Evolutionary conservation across 2,888 invertebrate species (phyloP).

Genomic region (Teleiodes luculella): DNA sequence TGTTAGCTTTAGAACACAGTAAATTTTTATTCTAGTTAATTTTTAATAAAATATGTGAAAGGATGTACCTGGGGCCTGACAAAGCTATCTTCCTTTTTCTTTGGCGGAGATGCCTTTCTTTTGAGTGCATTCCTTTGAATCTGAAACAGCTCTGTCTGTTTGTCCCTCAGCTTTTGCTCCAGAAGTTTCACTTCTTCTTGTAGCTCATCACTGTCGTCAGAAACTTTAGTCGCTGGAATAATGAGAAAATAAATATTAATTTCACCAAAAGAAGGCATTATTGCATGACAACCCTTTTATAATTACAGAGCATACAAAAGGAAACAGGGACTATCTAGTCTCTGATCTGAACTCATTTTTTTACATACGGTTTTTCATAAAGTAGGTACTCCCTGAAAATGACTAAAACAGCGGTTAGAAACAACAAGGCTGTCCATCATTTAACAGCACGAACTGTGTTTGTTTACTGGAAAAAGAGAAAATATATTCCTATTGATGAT

Average conservation of each 20-base stretch:
- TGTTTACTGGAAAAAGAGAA: too few relatives aligned
- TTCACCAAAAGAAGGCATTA: not conserved
- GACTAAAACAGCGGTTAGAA: too few relatives aligned
- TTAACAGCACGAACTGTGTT: too few relatives aligned
- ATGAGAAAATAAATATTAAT: not conserved
- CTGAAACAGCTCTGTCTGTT: slow-evolving; percentile 54
- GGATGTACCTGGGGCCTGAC: slow-evolving; percentile 37
- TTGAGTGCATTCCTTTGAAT: slow-evolving; percentile 47
- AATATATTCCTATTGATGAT: too few relatives aligned
- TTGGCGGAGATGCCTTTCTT: slow-evolving; percentile 33
- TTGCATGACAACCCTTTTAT: not conserved
- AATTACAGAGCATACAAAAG: not conserved
- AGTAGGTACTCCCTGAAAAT: too few relatives aligned
- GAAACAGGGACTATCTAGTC: too few relatives aligned
- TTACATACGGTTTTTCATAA: too few relatives aligned
- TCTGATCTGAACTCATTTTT: too few relatives aligned
- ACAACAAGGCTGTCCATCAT: too few relatives aligned
- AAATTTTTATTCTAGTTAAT: too few relatives aligned
- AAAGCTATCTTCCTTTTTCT: slow-evolving; percentile 41
- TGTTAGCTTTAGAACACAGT: too few relatives aligned
- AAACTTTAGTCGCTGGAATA: not conserved
- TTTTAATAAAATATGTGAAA: too few relatives aligned
- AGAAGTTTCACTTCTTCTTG: slow-evolving; percentile 48
- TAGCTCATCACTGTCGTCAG: slow-evolving; percentile 22
- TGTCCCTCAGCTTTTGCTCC: slow-evolving; percentile 45